Evolutionary conservation across 2,888 invertebrate species (phyloP).

Genomic region (Morinoia aosen): DNA sequence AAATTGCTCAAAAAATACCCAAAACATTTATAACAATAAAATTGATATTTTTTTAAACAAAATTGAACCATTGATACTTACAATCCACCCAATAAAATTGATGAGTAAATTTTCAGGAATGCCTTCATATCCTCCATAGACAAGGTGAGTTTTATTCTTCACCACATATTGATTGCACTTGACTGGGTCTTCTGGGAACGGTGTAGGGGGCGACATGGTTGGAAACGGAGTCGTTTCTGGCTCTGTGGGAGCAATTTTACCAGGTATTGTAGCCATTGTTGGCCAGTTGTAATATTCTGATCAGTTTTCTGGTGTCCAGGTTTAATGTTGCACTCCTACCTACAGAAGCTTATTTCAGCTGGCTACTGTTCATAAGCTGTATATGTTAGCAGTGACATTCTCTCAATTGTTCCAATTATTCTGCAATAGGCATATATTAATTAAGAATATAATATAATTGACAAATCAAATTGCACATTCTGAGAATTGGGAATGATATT

Average conservation of each 20-base stretch:
- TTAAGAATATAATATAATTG: too few relatives aligned
- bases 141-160: conserved; percentile 67
- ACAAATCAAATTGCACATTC: too few relatives aligned
- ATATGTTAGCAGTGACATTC: neutral
- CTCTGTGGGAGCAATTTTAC: neutral
- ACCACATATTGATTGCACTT: conserved; percentile 67
- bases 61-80: conserved; percentile 70
- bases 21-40: too few relatives aligned
- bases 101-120: conserved; percentile 92
- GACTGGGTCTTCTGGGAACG: neutral
- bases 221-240: neutral
- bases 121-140: conserved; percentile 81
- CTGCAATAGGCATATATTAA: neutral
- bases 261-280: neutral
- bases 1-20: too few relatives aligned
- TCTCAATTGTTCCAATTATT: neutral
- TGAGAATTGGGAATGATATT: too few relatives aligned
- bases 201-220: neutral
- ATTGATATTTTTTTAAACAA: neutral
- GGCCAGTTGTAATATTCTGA: neutral
- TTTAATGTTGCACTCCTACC: neutral
- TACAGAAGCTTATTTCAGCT: neutral
- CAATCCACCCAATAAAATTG: conserved; percentile 84
- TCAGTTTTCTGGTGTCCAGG: neutral
- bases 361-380: neutral